These are phyloP conservation scores for roundworm (Caenorhabditis elegans) DNA, from an alignment of 1,140 invertebrate genomes.

Conservation along the genomic window WBcel235 BX284605.5:17577501-17578000, in stretches of 20 bases:
- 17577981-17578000: too few relatives aligned
- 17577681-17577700: background rate
- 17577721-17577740: background rate
- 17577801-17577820: background rate
- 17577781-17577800: background rate
- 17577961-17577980: too few relatives aligned
- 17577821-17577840: background rate
- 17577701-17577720: background rate
- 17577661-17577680: background rate
- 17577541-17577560: background rate
- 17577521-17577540: too few relatives aligned
- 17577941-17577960: too few relatives aligned
- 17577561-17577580: background rate
- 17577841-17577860: background rate
- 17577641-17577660: background rate
- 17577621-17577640: background rate
- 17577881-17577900: background rate
- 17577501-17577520: too few relatives aligned
- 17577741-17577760: background rate
- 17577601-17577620: background rate
- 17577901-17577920: too few relatives aligned
- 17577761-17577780: background rate
- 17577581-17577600: background rate
- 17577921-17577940: too few relatives aligned
- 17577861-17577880: background rate